These are phyloP conservation scores for Sarcophaga bullata DNA, from an alignment of 1,140 invertebrate species.

Conservation along the genomic window DNA sequence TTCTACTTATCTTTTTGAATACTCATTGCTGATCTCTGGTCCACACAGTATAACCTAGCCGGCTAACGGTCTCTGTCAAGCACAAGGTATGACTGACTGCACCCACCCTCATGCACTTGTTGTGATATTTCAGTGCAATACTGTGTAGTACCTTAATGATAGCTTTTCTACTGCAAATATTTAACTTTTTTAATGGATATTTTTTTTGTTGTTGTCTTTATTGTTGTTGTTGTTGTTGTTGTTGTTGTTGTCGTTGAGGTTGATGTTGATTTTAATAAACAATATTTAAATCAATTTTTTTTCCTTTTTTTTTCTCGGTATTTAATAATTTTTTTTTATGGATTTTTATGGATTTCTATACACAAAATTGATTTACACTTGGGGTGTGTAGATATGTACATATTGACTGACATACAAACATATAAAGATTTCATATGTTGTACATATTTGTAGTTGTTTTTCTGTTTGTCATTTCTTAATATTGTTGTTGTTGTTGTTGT, in stretches of 20 bases:
- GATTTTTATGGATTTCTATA: neutral
- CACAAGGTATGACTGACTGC: too few relatives aligned
- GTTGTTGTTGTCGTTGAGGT: too few relatives aligned
- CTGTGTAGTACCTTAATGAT: neutral
- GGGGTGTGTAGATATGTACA: neutral
- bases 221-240: too few relatives aligned
- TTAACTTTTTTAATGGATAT: constrained; percentile 11
- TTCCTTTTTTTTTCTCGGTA: neutral
- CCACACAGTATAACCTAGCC: too few relatives aligned
- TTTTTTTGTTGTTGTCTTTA: neutral
- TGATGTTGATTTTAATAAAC: neutral
- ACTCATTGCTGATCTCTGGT: too few relatives aligned
- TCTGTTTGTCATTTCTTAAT: neutral
- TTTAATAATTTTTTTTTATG: too few relatives aligned
- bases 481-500: neutral
- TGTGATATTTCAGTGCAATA: neutral
- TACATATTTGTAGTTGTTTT: neutral
- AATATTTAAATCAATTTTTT: constrained; percentile 5
- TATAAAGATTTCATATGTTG: neutral
- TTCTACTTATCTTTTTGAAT: too few relatives aligned
- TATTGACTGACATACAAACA: neutral
- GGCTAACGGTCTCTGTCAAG: too few relatives aligned
- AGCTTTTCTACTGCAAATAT: neutral
- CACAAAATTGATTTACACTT: constrained; percentile 2
- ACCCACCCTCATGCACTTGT: too few relatives aligned